Evolutionary conservation across 2,797 vertebrate genomes (phyloP).

Genomic region (Hirundo rustica): DNA sequence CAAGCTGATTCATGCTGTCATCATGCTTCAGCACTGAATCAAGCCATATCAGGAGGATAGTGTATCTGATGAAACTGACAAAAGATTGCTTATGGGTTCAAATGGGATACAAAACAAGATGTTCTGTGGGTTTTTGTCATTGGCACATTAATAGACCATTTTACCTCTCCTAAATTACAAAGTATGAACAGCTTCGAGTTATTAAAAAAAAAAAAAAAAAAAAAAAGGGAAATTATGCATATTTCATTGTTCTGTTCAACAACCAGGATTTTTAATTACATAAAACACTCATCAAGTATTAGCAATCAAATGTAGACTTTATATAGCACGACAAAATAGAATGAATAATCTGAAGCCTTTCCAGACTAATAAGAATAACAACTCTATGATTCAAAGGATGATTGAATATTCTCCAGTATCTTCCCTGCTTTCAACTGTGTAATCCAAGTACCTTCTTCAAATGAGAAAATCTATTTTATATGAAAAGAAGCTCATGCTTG

Average conservation of each 20-base stretch:
- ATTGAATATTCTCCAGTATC: slow-evolving; percentile 11
- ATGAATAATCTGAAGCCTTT: slow-evolving; percentile 10
- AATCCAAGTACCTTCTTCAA: slow-evolving; percentile 29
- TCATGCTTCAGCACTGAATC: not conserved
- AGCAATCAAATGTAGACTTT: not conserved
- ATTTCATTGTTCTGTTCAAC: not conserved
- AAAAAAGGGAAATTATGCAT: not conserved
- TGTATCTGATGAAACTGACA: not conserved
- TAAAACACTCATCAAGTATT: not conserved
- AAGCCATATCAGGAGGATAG: not conserved
- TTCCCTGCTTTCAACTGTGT: slow-evolving; percentile 5
- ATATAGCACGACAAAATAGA: not conserved
- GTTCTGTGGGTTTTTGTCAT: not conserved
- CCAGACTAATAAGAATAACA: slow-evolving; percentile 33
- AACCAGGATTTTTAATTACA: slow-evolving; percentile 2
- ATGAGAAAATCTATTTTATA: not conserved
- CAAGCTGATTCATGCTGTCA: not conserved
- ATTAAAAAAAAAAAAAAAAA: not conserved
- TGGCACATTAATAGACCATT: not conserved
- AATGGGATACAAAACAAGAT: not conserved
- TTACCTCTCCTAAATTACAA: not conserved
- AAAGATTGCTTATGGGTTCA: not conserved
- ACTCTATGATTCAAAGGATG: slow-evolving; percentile 7
- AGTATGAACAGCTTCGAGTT: not conserved
- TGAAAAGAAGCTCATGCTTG: not conserved